Evolutionary conservation across 1,140 invertebrate species (phyloP).

Genomic region (Caenorhabditis elegans): DNA sequence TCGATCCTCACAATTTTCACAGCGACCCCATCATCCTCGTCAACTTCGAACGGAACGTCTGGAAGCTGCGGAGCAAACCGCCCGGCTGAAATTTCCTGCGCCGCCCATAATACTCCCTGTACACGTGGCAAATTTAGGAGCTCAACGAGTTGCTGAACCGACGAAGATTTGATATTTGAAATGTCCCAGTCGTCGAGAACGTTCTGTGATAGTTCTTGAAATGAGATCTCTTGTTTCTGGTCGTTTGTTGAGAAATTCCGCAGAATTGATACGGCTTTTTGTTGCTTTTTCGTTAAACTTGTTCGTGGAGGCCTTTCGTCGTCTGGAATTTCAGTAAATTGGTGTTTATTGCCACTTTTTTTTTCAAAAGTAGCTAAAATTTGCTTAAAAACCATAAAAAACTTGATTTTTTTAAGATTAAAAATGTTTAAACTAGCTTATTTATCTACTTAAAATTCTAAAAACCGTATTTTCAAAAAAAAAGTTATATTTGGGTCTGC

Average conservation of each 20-base stretch:
- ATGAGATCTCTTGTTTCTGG: not conserved
- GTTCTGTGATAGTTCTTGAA: not conserved
- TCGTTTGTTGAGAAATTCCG: not conserved
- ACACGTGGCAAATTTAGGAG: slow-evolving; percentile 42
- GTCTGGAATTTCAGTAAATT: too few relatives aligned
- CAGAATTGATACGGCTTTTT: not conserved
- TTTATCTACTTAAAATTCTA: too few relatives aligned
- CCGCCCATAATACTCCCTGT: slow-evolving; percentile 84
- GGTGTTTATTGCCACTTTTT: too few relatives aligned
- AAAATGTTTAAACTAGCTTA: too few relatives aligned
- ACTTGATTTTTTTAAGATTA: too few relatives aligned
- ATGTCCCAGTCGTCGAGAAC: slow-evolving; percentile 39
- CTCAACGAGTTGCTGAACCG: slow-evolving; percentile 23
- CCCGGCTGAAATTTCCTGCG: slow-evolving; percentile 90
- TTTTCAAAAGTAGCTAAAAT: too few relatives aligned
- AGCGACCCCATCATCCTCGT: slow-evolving; percentile 81
- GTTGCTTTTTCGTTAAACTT: not conserved
- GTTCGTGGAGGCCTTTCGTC: too few relatives aligned
- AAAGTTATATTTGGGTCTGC: too few relatives aligned
- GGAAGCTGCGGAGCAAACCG: slow-evolving; percentile 88
- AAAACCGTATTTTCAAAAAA: too few relatives aligned
- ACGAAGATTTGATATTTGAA: not conserved
- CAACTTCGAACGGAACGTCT: slow-evolving; percentile 81
- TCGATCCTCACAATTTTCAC: slow-evolving; percentile 84
- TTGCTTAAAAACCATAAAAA: too few relatives aligned